phyloP scores from a whole-genome alignment of 2,797 vertebrate genomes.

The Loriculus beryllinus region DNA sequence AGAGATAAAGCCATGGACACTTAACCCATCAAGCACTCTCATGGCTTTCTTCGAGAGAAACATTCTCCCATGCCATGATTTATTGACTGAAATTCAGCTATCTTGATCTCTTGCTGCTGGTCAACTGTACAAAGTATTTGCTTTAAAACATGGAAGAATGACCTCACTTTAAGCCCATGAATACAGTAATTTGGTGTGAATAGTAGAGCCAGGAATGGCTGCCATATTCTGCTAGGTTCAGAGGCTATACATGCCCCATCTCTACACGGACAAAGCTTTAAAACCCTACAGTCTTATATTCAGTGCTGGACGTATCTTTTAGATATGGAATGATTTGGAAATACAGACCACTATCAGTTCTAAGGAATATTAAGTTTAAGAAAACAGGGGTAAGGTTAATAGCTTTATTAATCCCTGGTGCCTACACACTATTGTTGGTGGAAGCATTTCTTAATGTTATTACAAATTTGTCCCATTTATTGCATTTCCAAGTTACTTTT shows the following conservation, averaged over 20 bases:
- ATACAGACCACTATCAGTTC: not conserved
- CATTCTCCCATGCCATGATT: not conserved
- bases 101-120: not conserved
- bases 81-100: not conserved
- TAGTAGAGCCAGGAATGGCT: not conserved
- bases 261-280: not conserved
- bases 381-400: not conserved
- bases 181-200: not conserved
- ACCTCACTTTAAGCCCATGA: not conserved
- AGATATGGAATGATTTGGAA: not conserved
- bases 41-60: not conserved
- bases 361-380: not conserved
- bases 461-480: slow-evolving; percentile 12
- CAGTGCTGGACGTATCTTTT: not conserved
- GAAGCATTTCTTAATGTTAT: not conserved
- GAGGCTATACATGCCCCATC: not conserved
- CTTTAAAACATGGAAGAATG: not conserved
- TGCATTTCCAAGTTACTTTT: not conserved
- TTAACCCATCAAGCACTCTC: not conserved
- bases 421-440: not conserved
- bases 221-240: accelerated
- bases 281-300: not conserved
- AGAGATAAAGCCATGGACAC: not conserved
- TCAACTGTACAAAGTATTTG: not conserved
- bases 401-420: not conserved